Evolutionary conservation across 2,113 vertebrate genomes (phyloP), one percentile per base, ranked within the genome.

Genomic region (Prionailurus bengalensis): DNA sequence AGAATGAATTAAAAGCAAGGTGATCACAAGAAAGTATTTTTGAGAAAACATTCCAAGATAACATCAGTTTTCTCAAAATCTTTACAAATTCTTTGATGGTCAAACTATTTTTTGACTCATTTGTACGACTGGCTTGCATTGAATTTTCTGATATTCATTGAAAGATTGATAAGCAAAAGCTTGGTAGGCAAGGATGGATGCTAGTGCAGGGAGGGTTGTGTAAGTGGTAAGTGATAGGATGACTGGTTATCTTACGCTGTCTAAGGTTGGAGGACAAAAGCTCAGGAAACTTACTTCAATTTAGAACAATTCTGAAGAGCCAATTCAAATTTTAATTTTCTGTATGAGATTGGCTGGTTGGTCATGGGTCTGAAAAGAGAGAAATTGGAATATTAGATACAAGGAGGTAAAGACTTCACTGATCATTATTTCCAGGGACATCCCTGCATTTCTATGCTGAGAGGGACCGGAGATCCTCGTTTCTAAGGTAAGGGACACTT

Each of bases 261-360:
- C 58, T 61, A 78, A 78, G 48, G 42, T 27, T 31, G 29, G 3
- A 87, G 31, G 31, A 70, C 21, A 83, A 51, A 92, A 61, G 2
- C 29, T 48, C 23, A 48, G 4, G 36, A 90, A 90, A 71, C 27
- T 70, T 23, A 89, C 39, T 84, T 91, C 48, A 73, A 51, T 82
- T 82, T 39, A 23, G 33, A 71, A 58, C 65, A 82, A 31, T 70
- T 70, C 58, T 78, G 42, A 61, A 92, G 21, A 92, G 36, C 33
- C 15, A 63, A 39, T 93, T 80, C 80, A 33, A 97, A 42, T 27
- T 78, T 90, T 36, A 74, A 61, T 39, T 85, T 85, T 80, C n/a
- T 4, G 13, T 45, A 27, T 33, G 17, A 45, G 31, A 85, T 84
- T 42, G 48, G 25, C 12, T n/a, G 84, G 2, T 65, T 55, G 25